A percentile compares a stretch with the other conserved stretches of the same genome.
Conservation (phyloP, 2,113 vertebrate genomes). For the Jacana jacana region DNA sequence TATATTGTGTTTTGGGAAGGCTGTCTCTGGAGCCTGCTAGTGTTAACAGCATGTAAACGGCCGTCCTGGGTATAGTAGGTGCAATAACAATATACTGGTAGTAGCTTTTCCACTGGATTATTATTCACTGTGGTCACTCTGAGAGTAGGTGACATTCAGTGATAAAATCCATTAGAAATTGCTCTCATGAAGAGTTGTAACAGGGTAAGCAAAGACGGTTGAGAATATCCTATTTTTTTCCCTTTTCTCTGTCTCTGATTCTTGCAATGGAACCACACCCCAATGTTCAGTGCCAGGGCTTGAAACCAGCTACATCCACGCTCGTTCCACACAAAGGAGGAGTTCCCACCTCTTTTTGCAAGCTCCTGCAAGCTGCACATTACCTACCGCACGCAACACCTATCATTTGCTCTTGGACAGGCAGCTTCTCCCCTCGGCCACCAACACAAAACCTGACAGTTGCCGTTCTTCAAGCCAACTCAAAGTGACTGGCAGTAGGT, state of each 20-base stretch:
- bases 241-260: neutral
- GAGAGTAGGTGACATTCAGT: neutral
- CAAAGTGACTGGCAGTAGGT: neutral
- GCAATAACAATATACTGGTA: neutral
- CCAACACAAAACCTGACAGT: neutral
- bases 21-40: neutral
- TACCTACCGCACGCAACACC: neutral
- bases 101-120: neutral
- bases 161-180: neutral
- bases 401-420: neutral
- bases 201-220: neutral
- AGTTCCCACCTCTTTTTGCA: neutral
- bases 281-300: neutral
- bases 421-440: neutral
- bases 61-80: neutral
- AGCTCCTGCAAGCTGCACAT: neutral
- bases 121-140: neutral
- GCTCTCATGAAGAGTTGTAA: neutral
- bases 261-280: neutral
- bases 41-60: neutral
- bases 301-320: neutral
- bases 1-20: neutral
- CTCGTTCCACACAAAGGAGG: neutral
- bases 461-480: neutral
- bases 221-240: neutral